Evolutionary conservation across 2,113 vertebrate species (phyloP), one percentile per base, ranked within the genome.

Genomic region (Gorsachius goisagi): DNA sequence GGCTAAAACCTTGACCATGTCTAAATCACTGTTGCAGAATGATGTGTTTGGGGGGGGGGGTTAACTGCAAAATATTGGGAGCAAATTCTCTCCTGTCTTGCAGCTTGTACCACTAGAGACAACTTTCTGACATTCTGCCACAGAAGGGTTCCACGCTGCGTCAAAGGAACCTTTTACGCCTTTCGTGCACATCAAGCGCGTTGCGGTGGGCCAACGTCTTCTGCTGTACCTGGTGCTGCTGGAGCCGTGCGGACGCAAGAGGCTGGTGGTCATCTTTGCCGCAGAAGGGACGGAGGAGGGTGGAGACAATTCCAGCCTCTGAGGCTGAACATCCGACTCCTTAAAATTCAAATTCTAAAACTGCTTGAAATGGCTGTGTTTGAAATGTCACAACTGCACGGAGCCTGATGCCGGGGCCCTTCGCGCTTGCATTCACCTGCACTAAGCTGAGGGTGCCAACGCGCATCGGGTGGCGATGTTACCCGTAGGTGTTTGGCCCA

Each of bases 21-120:
- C 97, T 85, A 69, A 91, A 93, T 95, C 85, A 85, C 93, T 64
- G 44, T 33, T 86, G 87, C 89, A 77, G 86, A 93, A 83, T 44
- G 45, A 62, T 77, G 62, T 53, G 11, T 20, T 77, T n/a, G n/a
- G n/a, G n/a, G n/a, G n/a, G n/a, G n/a, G 62, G 49, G 11, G 20
- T 12, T 32, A 66, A 14, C 64, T 58, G 28, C 47, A 37, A 83
- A 90, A 86, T 32, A 76, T 14, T 8, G 63, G 55, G 71, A 79
- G 41, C 17, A 80, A 76, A 49, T 37, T 91, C 45, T 53, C 72
- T 79, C 74, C 53, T 10, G 18, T 60, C 73, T 62, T 24, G 2
- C 37, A 58, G 17, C 35, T 73, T 23, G 32, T 63, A 44, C 49
- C 52, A 10, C 33, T 2, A 12, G 32, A 45, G 73, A 52, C 18